phyloP scores from a whole-genome alignment of 2,888 invertebrate species.

The Erpobdella octoculata region DNA sequence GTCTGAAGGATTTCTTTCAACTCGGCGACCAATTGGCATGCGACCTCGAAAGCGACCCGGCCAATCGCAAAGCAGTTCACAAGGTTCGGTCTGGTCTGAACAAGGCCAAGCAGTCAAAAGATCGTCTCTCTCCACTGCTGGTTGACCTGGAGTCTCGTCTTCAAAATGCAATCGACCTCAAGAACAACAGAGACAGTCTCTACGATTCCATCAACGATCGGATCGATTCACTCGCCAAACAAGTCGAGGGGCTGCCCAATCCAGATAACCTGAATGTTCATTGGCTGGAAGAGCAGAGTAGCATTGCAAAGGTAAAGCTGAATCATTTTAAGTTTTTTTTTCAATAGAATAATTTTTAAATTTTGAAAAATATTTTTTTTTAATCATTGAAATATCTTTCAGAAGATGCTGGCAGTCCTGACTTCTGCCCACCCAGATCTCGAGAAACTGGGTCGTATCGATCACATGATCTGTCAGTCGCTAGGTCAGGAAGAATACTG shows the following conservation, averaged over 20 bases:
- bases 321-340: too few species aligned
- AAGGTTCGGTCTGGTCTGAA: background rate
- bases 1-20: constrained; percentile 73
- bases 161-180: constrained; percentile 6
- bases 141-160: background rate
- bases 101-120: background rate
- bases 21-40: constrained; percentile 64
- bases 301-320: background rate
- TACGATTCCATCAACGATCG: background rate
- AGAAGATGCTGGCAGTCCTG: background rate
- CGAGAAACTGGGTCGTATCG: constrained; percentile 12
- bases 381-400: background rate
- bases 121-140: constrained; percentile 3
- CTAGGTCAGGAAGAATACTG: background rate
- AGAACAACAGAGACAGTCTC: background rate
- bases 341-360: too few species aligned
- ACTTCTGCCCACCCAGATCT: background rate
- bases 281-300: background rate
- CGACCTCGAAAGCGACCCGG: background rate
- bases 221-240: background rate
- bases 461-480: constrained; percentile 7
- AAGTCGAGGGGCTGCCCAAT: background rate
- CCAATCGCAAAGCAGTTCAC: background rate
- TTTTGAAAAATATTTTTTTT: too few species aligned
- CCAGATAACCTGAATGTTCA: background rate